Evolutionary conservation across 2,797 vertebrate species (phyloP), one percentile per base, ranked within the genome.

Genomic region (Leptatherina wallacei): DNA sequence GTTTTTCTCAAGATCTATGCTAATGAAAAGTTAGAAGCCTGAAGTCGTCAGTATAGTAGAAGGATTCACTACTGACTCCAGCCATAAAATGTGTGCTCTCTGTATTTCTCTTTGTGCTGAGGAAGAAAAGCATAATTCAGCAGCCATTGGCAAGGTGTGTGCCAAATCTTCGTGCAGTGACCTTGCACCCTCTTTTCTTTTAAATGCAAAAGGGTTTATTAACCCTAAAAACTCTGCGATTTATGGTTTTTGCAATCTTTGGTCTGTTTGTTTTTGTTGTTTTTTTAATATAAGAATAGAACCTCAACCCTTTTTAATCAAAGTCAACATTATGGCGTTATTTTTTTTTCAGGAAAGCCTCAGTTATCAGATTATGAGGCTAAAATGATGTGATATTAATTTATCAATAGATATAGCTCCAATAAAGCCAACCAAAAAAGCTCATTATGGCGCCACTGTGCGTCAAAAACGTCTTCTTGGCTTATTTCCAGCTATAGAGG

Each of bases 21-120:
- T n/a, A 1, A 32, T 38, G 57, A 76, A 61, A 36, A 29, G 9
- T 70, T 75, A 16, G 73, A 84, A 55, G 32, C 61, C 65, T 2
- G 3, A 54, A 40, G 32, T 63, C 16, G 13, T 42, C 61, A 36
- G 20, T 52, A 38, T 65, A 54, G 61, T 67, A 65, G 9, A 3
- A 67, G 69, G 75, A 73, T 67, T 71, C 22, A 7, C 56, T 0
- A 1, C 55, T 49, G 52, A 74, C 68, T 68, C 52, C 36, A 20
- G 27, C 40, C 35, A 6, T 67, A 49, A 49, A 56, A 84, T 72
- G 59, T 73, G 61, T 73, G 24, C 24, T 6, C 51, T 52, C 52
- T 6, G 52, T 54, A 16, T 54, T 54, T 29, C 52, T 54, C 52
- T 54, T 54, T 54, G 52, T 54, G 52, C 52, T 54, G 52, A 54